Conservation (phyloP, 2,888 invertebrate genomes). For the Nezara viridula region DNA sequence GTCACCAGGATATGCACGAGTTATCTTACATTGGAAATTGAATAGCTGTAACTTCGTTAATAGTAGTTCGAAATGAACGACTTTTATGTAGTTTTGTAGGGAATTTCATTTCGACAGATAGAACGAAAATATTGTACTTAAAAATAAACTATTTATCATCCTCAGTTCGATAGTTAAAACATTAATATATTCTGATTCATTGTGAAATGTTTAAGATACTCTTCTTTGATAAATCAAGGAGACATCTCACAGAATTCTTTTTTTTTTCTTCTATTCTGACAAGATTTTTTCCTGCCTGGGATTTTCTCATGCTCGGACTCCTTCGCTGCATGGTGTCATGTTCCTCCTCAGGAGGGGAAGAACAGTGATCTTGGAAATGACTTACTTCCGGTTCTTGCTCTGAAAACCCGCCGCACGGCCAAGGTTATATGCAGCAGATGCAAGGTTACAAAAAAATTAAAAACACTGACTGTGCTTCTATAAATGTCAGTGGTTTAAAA, state of each 20-base stretch:
- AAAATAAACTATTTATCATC: no score
- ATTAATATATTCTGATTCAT: no score
- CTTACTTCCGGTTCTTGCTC: neutral
- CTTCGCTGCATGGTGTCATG: neutral
- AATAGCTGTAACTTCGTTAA: no score
- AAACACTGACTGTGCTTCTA: neutral
- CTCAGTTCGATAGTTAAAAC: no score
- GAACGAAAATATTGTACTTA: no score
- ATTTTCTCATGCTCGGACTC: neutral
- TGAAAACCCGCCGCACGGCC: neutral
- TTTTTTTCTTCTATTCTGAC: neutral
- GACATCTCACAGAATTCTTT: accelerated
- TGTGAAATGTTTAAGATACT: neutral
- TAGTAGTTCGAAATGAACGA: no score
- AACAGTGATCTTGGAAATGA: neutral
- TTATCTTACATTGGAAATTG: no score
- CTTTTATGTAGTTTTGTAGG: no score
- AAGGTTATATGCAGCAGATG: neutral
- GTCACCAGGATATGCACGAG: no score
- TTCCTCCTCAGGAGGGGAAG: neutral
- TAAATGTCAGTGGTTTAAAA: no score
- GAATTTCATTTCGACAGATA: no score
- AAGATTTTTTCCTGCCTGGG: neutral
- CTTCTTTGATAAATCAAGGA: neutral
- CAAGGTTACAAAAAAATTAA: neutral